Conservation (phyloP, 2,113 vertebrate genomes). For the Plecturocebus donacophilus region DNA sequence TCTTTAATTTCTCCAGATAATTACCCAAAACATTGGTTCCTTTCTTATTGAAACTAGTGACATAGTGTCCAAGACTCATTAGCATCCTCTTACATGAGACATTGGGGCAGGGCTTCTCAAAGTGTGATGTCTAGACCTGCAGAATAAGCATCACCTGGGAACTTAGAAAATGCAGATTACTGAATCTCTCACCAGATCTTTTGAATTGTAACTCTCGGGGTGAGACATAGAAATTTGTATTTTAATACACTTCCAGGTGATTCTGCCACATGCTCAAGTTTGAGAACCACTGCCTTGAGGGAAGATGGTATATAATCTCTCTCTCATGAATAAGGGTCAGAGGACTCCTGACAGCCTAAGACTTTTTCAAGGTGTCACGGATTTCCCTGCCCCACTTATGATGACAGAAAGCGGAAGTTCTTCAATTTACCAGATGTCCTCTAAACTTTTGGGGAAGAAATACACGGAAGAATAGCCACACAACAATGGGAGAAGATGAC, state of each 20-base stretch:
- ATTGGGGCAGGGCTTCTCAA: background rate
- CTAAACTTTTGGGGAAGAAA: background rate
- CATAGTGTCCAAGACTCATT: background rate
- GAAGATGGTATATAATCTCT: background rate
- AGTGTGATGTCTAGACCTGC: background rate
- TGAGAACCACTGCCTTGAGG: background rate
- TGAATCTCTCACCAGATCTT: background rate
- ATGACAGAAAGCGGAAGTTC: background rate
- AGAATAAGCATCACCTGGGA: background rate
- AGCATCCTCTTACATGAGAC: background rate
- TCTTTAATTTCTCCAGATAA: constrained; percentile 26
- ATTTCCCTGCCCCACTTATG: background rate
- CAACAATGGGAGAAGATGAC: background rate
- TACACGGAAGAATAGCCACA: background rate
- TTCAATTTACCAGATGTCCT: background rate
- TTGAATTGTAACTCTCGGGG: background rate
- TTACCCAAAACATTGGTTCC: background rate
- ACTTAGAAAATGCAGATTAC: background rate
- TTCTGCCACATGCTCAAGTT: background rate
- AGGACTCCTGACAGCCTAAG: background rate
- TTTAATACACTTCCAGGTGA: background rate
- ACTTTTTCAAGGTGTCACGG: too few species aligned
- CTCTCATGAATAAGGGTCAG: background rate
- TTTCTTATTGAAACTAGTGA: background rate
- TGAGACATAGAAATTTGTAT: background rate